phyloP scores from a whole-genome alignment of 2,113 vertebrate genomes.

The Casuarius casuarius region DNA sequence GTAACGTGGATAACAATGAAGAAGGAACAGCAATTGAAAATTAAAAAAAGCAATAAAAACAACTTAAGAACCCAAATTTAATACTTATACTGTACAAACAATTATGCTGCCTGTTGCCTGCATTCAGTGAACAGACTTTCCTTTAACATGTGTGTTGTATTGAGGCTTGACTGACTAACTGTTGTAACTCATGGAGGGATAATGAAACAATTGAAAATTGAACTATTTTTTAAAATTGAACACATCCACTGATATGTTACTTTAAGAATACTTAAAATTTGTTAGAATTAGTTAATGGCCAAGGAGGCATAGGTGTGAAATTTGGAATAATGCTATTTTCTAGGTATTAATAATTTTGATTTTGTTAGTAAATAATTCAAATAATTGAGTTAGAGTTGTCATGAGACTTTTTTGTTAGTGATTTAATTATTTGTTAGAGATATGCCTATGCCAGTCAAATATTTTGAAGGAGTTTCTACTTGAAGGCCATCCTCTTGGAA shows the following conservation, averaged over 20 bases:
- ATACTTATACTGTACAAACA: not conserved
- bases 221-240: not conserved
- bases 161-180: not conserved
- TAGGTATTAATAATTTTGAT: not conserved
- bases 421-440: not conserved
- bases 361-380: not conserved
- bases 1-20: not conserved
- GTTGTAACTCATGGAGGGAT: not conserved
- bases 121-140: not conserved
- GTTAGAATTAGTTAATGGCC: not conserved
- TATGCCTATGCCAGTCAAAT: not conserved
- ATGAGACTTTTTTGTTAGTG: not conserved
- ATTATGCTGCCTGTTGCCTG: not conserved
- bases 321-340: not conserved
- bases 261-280: not conserved
- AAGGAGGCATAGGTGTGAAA: not conserved
- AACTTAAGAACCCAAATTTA: not conserved
- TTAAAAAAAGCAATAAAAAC: not conserved
- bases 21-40: not conserved
- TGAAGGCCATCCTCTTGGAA: too few relatives aligned
- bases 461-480: not conserved
- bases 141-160: not conserved
- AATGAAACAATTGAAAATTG: not conserved
- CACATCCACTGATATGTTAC: not conserved
- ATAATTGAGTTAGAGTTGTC: not conserved